phyloP scores from a whole-genome alignment of 2,888 invertebrate species.

The Camponotus fellah region DNA sequence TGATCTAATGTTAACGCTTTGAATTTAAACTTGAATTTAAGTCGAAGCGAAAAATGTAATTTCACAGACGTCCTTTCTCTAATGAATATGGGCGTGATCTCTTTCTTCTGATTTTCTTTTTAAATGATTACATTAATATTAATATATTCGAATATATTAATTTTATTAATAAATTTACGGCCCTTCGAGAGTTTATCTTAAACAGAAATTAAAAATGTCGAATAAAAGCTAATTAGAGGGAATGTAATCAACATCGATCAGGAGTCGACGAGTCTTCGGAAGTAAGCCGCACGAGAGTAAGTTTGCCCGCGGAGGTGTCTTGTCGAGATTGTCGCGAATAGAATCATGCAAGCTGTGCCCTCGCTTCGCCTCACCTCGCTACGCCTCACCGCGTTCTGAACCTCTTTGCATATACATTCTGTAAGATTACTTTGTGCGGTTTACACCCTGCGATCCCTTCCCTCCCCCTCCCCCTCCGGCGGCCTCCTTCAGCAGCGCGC shows the following conservation, averaged over 20 bases:
- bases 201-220: neutral
- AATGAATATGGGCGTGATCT: neutral
- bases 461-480: slow-evolving; percentile 17
- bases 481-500: slow-evolving; percentile 68
- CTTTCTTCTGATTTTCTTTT: neutral
- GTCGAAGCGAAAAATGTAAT: neutral
- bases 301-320: slow-evolving; percentile 81
- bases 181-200: neutral
- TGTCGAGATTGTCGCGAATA: slow-evolving; percentile 82
- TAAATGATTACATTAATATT: neutral
- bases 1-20: neutral
- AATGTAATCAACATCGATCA: slow-evolving; percentile 52
- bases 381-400: slow-evolving; percentile 62
- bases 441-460: slow-evolving; percentile 81
- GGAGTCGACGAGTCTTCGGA: slow-evolving; percentile 70
- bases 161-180: neutral
- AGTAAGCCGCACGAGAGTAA: slow-evolving; percentile 73
- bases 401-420: slow-evolving; percentile 86
- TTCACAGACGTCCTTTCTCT: neutral
- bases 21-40: slow-evolving; percentile 4
- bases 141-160: neutral
- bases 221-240: slow-evolving; percentile 10
- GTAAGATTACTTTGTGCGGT: slow-evolving; percentile 86
- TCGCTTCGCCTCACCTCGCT: slow-evolving; percentile 55
- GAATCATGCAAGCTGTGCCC: slow-evolving; percentile 85